These are phyloP conservation scores for Cephus nigrinus DNA, from an alignment of 2,888 invertebrate species.

Conservation along the genomic window DNA sequence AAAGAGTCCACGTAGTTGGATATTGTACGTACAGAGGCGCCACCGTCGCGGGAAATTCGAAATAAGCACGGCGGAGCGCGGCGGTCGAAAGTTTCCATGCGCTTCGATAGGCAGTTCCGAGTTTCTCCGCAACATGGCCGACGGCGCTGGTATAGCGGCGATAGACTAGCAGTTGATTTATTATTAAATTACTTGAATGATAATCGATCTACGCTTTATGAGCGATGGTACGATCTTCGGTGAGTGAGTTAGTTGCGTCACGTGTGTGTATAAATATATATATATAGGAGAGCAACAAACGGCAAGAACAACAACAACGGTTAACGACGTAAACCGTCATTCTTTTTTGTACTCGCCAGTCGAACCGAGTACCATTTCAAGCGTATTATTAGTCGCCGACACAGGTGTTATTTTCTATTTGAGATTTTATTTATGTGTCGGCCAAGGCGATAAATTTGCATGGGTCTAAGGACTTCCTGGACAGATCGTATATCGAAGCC, in stretches of 20 bases:
- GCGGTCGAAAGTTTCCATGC: too few relatives aligned
- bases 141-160: too few relatives aligned
- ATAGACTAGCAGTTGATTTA: slow-evolving; percentile 30
- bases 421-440: slow-evolving; percentile 44
- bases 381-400: slow-evolving; percentile 30
- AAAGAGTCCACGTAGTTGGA: too few relatives aligned
- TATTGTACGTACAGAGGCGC: background rate
- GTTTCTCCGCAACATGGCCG: too few relatives aligned
- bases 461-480: slow-evolving; percentile 34
- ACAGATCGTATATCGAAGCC: slow-evolving; percentile 15
- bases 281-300: background rate
- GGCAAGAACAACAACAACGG: too few relatives aligned
- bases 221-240: slow-evolving; percentile 6
- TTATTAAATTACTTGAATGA: slow-evolving; percentile 32
- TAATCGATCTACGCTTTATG: slow-evolving; percentile 44
- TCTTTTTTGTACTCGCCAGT: too few relatives aligned
- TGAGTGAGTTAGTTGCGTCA: background rate
- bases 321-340: too few relatives aligned
- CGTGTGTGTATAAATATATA: slow-evolving; percentile 1
- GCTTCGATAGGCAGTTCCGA: too few relatives aligned
- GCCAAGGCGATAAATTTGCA: slow-evolving; percentile 46
- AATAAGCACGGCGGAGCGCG: background rate
- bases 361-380: slow-evolving; percentile 14
- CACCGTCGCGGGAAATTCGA: background rate
- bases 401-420: slow-evolving; percentile 39